A percentile compares a stretch with the other conserved stretches of the same genome.
These are phyloP conservation scores for Synanthedon vespiformis DNA, from an alignment of 2,888 invertebrate species.

Conservation along the genomic window DNA sequence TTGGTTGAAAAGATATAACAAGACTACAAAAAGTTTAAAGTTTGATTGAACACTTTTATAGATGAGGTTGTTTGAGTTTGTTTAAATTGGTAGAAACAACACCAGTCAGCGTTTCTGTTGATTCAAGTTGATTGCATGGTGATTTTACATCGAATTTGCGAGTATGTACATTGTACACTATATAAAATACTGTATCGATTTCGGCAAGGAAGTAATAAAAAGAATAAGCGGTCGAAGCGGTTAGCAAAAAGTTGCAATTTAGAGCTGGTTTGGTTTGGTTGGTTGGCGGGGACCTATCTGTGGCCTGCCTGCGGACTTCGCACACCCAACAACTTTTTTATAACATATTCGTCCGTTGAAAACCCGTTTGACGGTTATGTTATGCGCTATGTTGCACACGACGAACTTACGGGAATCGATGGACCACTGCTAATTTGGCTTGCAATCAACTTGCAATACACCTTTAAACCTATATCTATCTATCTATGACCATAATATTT, in stretches of 20 bases:
- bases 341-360: slow-evolving; percentile 44
- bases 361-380: slow-evolving; percentile 53
- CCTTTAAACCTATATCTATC: too few relatives aligned
- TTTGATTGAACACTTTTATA: too few relatives aligned
- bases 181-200: slow-evolving; percentile 16
- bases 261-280: slow-evolving; percentile 49
- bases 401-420: slow-evolving; percentile 32
- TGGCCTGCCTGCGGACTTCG: slow-evolving; percentile 16
- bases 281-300: slow-evolving; percentile 22
- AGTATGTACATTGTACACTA: not conserved
- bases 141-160: too few relatives aligned
- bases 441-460: not conserved
- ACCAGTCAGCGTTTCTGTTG: too few relatives aligned
- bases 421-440: not conserved
- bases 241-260: slow-evolving; percentile 52
- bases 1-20: too few relatives aligned
- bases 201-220: slow-evolving; percentile 36
- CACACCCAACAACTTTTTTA: slow-evolving; percentile 43
- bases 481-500: too few relatives aligned
- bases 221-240: slow-evolving; percentile 34
- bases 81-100: too few relatives aligned
- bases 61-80: too few relatives aligned
- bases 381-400: slow-evolving; percentile 27
- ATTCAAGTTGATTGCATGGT: too few relatives aligned
- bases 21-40: too few relatives aligned